A percentile compares a stretch with the other conserved stretches of the same genome.
These are phyloP conservation scores for Micronycteris hirsuta DNA, from an alignment of 2,113 vertebrate genomes.

Conservation along the genomic window DNA sequence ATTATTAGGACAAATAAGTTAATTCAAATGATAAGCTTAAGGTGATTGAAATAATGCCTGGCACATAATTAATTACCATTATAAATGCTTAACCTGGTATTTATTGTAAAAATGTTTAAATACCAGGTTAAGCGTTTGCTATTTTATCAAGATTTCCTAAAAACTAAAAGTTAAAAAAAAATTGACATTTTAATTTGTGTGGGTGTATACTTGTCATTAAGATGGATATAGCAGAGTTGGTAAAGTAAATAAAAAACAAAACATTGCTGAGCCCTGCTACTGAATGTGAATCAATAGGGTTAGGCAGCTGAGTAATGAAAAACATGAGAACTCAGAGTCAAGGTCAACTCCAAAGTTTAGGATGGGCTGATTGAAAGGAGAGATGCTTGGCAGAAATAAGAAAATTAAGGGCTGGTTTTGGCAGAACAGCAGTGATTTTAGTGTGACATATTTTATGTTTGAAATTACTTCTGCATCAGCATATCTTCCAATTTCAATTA, in stretches of 20 bases:
- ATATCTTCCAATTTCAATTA: not conserved
- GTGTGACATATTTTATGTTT: not conserved
- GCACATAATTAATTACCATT: not conserved
- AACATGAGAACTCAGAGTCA: not conserved
- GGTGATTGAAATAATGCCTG: not conserved
- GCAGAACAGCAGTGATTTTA: not conserved
- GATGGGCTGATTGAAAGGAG: not conserved
- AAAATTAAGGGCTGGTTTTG: not conserved
- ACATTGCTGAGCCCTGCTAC: not conserved
- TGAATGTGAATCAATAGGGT: not conserved
- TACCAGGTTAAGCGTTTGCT: not conserved
- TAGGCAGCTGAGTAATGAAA: not conserved
- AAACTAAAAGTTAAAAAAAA: not conserved
- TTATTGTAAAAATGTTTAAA: not conserved
- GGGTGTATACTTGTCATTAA: not conserved
- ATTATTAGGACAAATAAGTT: not conserved
- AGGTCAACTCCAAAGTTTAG: not conserved
- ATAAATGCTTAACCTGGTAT: too few relatives aligned
- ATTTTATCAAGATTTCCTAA: not conserved
- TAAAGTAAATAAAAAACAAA: not conserved
- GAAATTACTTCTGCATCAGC: not conserved
- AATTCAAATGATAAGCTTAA: not conserved
- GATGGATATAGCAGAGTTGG: not conserved
- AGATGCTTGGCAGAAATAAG: not conserved
- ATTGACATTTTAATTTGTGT: not conserved